These are phyloP conservation scores for Sthenelais limicola DNA, from an alignment of 2,888 invertebrate genomes.

Conservation along the genomic window DNA sequence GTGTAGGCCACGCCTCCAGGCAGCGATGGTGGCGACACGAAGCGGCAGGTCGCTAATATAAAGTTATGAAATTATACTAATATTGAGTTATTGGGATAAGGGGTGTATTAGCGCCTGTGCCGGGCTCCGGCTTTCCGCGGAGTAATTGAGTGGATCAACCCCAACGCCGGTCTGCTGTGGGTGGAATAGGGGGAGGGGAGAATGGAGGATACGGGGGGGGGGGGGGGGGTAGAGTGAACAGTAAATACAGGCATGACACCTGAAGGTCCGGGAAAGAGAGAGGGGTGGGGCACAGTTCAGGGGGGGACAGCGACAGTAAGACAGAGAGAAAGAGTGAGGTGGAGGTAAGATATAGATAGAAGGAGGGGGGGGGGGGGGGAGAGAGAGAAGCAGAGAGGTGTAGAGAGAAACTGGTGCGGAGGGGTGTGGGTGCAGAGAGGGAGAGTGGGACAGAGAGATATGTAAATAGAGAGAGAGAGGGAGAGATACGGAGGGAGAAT, in stretches of 20 bases:
- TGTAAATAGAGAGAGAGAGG: no score
- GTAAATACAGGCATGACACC: no score
- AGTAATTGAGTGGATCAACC: background rate
- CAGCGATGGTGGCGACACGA: no score
- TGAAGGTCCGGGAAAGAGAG: no score
- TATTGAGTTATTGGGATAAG: conserved; percentile 24
- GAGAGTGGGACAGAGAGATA: background rate
- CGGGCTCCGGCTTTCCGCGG: background rate
- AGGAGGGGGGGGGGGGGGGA: background rate
- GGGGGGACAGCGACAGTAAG: no score
- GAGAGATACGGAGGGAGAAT: no score
- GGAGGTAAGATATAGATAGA: background rate
- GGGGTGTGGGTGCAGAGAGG: background rate
- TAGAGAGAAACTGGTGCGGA: background rate
- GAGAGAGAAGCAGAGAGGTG: background rate
- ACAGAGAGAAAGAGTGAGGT: no score
- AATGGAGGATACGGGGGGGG: background rate
- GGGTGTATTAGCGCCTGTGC: background rate
- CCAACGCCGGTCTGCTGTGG: no score
- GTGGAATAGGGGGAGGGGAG: background rate
- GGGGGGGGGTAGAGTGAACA: background rate
- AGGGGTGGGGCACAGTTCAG: no score
- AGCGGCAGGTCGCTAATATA: no score
- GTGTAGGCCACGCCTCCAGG: no score
- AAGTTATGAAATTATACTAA: conserved; percentile 43